phyloP scores from a whole-genome alignment of 64 coral and sea anemone genomes.

The Pocillopora verrucosa region DNA sequence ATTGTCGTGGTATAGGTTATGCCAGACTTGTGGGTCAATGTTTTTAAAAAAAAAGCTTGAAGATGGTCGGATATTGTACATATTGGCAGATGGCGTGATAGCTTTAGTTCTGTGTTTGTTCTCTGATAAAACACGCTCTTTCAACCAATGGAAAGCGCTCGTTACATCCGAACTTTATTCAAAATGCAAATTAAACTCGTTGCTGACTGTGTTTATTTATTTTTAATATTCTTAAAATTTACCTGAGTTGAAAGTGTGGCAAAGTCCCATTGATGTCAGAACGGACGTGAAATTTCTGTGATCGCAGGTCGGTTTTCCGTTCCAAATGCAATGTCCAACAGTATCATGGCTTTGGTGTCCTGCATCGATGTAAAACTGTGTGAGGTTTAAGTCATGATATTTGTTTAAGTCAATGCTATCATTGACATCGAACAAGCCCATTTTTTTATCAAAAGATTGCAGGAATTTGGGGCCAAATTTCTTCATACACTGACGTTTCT shows the following conservation, averaged over 20 bases:
- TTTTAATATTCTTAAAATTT: neutral
- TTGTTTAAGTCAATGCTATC: slow-evolving; percentile 27
- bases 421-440: neutral
- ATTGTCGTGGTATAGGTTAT: too few species aligned
- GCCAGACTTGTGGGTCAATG: too few species aligned
- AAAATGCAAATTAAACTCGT: too few species aligned
- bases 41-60: too few species aligned
- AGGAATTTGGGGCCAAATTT: neutral
- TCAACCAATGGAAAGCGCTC: too few species aligned
- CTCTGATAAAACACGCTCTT: too few species aligned
- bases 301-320: slow-evolving; percentile 17
- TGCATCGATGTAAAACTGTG: neutral
- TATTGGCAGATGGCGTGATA: too few species aligned
- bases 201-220: too few species aligned
- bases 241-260: slow-evolving; percentile 67
- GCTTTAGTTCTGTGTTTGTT: too few species aligned
- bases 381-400: neutral
- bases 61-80: too few species aligned
- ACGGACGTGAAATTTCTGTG: slow-evolving; percentile 9
- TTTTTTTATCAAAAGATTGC: neutral
- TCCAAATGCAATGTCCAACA: slow-evolving; percentile 5
- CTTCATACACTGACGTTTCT: neutral
- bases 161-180: too few species aligned
- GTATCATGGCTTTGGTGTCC: slow-evolving; percentile 46
- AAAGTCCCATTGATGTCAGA: slow-evolving; percentile 54